Percentiles rank a stretch among this genome's conserved stretches.
Evolutionary conservation across 1,140 invertebrate species (phyloP).

Genomic region (Papilio dardanus): DNA sequence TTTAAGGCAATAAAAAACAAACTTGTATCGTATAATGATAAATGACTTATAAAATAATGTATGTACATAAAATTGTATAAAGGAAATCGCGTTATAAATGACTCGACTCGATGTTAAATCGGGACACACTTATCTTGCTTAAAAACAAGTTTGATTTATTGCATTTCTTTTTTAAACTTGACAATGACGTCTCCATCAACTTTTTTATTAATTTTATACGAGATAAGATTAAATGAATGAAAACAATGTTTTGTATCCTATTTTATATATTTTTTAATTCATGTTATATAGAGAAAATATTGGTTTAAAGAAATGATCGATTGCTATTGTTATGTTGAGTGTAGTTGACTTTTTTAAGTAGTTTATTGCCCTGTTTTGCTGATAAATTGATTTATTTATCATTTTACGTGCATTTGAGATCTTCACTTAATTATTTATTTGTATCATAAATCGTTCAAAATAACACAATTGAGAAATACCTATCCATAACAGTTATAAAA

Average conservation of each 20-base stretch:
- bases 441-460: not conserved
- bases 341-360: not conserved
- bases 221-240: slow-evolving; percentile 15
- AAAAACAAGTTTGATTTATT: slow-evolving; percentile 23
- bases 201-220: slow-evolving; percentile 10
- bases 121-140: slow-evolving; percentile 11
- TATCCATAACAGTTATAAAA: not conserved
- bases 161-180: slow-evolving; percentile 16
- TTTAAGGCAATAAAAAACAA: not conserved
- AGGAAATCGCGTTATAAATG: slow-evolving; percentile 19
- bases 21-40: not conserved
- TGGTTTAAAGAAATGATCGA: not conserved
- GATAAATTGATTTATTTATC: not conserved
- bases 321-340: not conserved
- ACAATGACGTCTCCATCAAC: slow-evolving; percentile 12
- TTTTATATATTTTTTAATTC: not conserved
- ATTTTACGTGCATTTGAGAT: not conserved
- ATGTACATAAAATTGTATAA: slow-evolving; percentile 21
- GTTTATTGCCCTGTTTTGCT: not conserved
- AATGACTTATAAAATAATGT: slow-evolving; percentile 2
- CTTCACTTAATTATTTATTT: not conserved
- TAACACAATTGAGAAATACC: not conserved
- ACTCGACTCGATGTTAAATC: slow-evolving; percentile 13
- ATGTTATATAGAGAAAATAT: not conserved
- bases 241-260: not conserved